Conservation (phyloP, 2,888 invertebrate genomes). For the Archaeoteleia sp. region DNA sequence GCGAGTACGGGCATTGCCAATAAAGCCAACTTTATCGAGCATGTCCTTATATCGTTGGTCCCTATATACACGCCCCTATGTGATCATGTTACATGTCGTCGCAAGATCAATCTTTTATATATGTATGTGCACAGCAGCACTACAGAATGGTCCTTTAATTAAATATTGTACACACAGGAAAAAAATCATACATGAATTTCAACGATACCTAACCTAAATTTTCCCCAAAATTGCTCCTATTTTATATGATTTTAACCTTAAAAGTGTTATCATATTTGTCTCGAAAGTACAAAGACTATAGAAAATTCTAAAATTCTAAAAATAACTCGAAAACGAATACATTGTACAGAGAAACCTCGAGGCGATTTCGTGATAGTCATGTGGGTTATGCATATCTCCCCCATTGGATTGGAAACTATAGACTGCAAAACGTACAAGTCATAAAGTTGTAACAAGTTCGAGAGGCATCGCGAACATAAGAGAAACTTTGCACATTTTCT, state of each 20-base stretch:
- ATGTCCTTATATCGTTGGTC: slow-evolving; percentile 27
- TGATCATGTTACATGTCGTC: background rate
- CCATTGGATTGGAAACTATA: slow-evolving; percentile 24
- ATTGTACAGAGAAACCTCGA: slow-evolving; percentile 6
- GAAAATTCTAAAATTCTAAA: no score
- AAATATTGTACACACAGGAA: no score
- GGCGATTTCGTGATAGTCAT: slow-evolving; percentile 8
- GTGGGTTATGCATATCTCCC: slow-evolving; percentile 11
- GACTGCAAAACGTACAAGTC: slow-evolving; percentile 32
- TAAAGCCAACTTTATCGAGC: slow-evolving; percentile 32
- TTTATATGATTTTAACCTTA: no score
- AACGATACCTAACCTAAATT: no score
- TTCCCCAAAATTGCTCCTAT: no score
- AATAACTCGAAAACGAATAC: slow-evolving; percentile 26
- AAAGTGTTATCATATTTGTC: no score
- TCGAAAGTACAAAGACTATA: no score
- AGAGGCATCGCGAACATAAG: slow-evolving; percentile 31
- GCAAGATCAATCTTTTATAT: no score
- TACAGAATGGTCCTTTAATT: no score
- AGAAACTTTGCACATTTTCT: slow-evolving; percentile 41
- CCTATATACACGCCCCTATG: slow-evolving; percentile 1
- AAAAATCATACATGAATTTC: no score
- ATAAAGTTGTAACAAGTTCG: slow-evolving; percentile 41
- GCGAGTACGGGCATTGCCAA: slow-evolving; percentile 13
- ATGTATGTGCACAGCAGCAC: no score